Conservation (phyloP, 2,113 vertebrate species). For the Jaculus jaculus region DNA sequence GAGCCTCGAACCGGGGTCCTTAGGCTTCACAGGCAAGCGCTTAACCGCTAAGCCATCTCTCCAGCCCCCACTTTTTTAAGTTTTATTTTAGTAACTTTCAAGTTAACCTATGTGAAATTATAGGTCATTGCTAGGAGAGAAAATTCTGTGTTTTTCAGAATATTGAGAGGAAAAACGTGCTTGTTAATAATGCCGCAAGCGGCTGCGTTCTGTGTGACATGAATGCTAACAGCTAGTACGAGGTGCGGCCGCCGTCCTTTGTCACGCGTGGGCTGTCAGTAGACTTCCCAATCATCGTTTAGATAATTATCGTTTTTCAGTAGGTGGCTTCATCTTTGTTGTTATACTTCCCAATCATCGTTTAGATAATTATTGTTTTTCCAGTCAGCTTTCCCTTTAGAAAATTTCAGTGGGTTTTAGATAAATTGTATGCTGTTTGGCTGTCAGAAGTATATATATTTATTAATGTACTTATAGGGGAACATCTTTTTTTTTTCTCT, state of each 20-base stretch:
- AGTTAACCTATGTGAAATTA: background rate
- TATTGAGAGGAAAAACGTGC: background rate
- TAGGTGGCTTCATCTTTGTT: too few species aligned
- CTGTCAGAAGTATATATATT: background rate
- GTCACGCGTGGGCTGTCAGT: background rate
- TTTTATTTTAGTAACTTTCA: conserved; percentile 8
- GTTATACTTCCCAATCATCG: background rate
- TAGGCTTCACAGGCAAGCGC: too few species aligned
- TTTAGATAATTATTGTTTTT: background rate
- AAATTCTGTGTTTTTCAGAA: background rate
- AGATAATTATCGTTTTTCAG: background rate
- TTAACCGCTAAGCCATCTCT: too few species aligned
- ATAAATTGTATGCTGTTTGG: background rate
- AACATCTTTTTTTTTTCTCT: background rate
- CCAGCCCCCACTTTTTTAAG: too few species aligned
- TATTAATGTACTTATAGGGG: background rate
- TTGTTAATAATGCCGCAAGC: background rate
- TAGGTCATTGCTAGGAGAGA: background rate
- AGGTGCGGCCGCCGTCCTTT: background rate
- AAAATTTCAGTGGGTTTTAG: background rate
- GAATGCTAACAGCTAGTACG: background rate
- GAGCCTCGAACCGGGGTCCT: too few species aligned
- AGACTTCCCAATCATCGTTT: background rate
- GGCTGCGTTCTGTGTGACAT: background rate
- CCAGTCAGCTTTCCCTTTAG: background rate